phyloP scores from a whole-genome alignment of 1,140 invertebrate species.

The Cydia splendana region DNA sequence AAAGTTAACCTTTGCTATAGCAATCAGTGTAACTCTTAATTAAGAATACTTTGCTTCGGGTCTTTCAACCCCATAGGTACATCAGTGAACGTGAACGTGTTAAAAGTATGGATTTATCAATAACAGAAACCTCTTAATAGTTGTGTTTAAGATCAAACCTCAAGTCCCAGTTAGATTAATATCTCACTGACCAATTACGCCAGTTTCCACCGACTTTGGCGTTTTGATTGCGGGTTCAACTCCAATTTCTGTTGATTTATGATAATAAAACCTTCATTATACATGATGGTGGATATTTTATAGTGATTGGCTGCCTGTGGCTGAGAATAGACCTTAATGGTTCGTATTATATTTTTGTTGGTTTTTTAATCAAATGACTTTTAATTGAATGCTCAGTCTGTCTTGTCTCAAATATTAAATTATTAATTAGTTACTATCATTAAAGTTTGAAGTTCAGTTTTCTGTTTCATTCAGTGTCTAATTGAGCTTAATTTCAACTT shows the following conservation, averaged over 20 bases:
- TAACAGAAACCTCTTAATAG: not conserved
- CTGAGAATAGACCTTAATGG: slow-evolving; percentile 3
- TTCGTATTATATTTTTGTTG: not conserved
- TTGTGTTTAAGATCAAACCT: not conserved
- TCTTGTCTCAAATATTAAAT: too few species aligned
- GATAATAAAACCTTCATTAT: slow-evolving; percentile 31
- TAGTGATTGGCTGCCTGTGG: not conserved
- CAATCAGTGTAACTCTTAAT: too few species aligned
- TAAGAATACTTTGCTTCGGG: too few species aligned
- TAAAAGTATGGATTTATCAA: not conserved
- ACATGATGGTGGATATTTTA: not conserved
- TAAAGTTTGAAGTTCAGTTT: too few species aligned
- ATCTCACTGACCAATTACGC: slow-evolving; percentile 17
- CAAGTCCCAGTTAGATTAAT: not conserved
- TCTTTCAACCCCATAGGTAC: too few species aligned
- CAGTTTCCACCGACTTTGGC: not conserved
- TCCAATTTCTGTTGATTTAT: slow-evolving; percentile 29
- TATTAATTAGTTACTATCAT: too few species aligned
- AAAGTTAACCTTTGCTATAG: too few species aligned
- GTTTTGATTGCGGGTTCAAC: slow-evolving; percentile 17
- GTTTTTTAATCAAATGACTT: not conserved
- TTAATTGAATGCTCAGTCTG: too few species aligned
- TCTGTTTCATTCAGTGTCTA: too few species aligned
- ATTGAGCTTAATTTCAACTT: too few species aligned
- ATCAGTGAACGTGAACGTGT: too few species aligned